phyloP scores from a whole-genome alignment of 2,113 vertebrate species.

The Actinemys pallida region DNA sequence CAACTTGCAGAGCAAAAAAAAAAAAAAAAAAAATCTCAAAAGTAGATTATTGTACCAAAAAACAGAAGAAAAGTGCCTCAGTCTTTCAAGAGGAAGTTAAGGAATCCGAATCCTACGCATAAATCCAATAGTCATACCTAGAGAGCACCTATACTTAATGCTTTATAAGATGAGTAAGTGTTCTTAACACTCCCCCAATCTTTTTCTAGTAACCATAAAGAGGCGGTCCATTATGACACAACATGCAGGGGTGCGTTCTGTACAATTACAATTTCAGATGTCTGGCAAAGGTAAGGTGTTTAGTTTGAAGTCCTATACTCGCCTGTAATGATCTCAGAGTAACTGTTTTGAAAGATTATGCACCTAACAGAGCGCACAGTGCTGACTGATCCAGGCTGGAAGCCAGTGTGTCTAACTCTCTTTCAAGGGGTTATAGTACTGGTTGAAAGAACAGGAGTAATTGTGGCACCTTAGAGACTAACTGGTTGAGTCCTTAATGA shows the following conservation, averaged over 20 bases:
- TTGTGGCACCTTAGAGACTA: no score
- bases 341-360: neutral
- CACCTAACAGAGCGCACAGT: neutral
- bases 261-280: neutral
- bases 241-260: neutral
- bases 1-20: neutral
- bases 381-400: neutral
- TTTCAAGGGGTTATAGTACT: slow-evolving; percentile 23
- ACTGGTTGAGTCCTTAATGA: neutral
- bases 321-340: neutral
- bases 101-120: neutral
- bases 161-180: neutral
- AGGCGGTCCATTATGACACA: neutral
- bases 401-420: neutral
- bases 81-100: no score
- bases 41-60: no score
- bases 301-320: neutral
- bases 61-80: neutral
- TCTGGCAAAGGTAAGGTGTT: neutral
- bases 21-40: no score
- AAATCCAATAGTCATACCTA: neutral
- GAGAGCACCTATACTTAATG: neutral
- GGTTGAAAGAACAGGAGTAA: neutral
- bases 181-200: neutral
- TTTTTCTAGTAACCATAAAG: neutral